phyloP scores from a whole-genome alignment of 2,797 vertebrate species.

The Smutsia temminckii region DNA sequence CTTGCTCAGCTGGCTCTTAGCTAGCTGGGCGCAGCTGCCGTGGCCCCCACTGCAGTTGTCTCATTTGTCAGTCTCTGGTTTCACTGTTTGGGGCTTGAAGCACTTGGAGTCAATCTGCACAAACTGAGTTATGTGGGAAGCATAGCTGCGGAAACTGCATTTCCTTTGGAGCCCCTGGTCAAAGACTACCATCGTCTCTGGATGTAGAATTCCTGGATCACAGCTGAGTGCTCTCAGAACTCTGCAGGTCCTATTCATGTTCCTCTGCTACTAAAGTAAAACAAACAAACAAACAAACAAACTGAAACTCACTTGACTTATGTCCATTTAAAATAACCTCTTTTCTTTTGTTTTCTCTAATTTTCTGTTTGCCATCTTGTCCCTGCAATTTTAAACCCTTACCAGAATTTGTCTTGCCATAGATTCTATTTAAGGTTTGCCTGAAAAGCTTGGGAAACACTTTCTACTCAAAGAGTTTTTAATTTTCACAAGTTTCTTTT shows the following conservation, averaged over 20 bases:
- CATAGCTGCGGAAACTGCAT: not conserved
- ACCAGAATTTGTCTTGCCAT: slow-evolving; percentile 6
- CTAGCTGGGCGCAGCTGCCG: not conserved
- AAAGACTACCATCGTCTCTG: not conserved
- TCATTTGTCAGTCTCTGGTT: not conserved
- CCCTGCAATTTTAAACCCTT: slow-evolving; percentile 25
- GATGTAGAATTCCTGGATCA: not conserved
- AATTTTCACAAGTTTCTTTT: not conserved
- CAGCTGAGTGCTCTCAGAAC: not conserved
- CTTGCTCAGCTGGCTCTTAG: not conserved
- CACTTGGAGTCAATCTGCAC: not conserved
- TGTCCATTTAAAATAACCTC: not conserved
- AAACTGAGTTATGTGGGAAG: not conserved
- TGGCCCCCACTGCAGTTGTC: not conserved
- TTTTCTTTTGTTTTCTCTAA: not conserved
- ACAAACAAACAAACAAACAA: not conserved
- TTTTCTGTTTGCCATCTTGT: not conserved
- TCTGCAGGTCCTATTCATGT: not conserved
- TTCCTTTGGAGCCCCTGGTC: not conserved
- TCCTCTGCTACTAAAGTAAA: not conserved
- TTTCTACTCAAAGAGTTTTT: not conserved
- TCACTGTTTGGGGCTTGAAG: not conserved
- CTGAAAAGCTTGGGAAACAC: slow-evolving; percentile 1
- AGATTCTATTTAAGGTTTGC: slow-evolving; percentile 15
- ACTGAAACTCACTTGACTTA: not conserved